Evolutionary conservation across 2,888 invertebrate genomes (phyloP), one percentile per base, ranked within the genome.

Genomic region (Tineola bisselliella): DNA sequence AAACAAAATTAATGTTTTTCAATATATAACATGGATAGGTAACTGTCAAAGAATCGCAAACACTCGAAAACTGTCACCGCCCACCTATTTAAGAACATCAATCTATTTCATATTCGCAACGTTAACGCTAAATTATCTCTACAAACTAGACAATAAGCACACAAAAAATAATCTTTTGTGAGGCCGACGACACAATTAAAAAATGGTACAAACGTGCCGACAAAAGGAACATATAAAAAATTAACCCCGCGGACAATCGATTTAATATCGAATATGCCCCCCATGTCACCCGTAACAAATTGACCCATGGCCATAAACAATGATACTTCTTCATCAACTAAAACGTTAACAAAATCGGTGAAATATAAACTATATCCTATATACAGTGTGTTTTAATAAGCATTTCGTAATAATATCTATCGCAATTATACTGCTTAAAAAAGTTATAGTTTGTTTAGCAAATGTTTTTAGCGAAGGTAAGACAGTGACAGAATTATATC

Each of bases 291-390:
- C 77, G 75, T 73, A 73, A 78, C 83, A 71, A 81, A 84, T 81
- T 78, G 76, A 66, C 69, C 69, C 64, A 66, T 67, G 70, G 66
- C 69, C 73, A 68, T 72, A 76, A 76, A 82, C 81, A 82, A 83
- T 83, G 71, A 76, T 77, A 81, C 83, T 84, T 79, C 82, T 84
- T 83, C 79, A 82, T 83, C 81, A 80, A 84, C 83, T 83, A 80
- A 81, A 81, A 80, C 81, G 71, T 73, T 73, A 70, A 73, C 66
- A 17, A 43, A 52, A 33, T 69, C 68, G 65, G 66, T 77, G 72
- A 81, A 79, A 79, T 81, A 79, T 73, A 76, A 76, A 72, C 76
- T 77, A 72, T 69, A 70, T 69, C 65, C 65, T 44, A 62, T 62
- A 66, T 76, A 83, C 68, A 79, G 74, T 69, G 0, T 81, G 83